A percentile compares a stretch with the other conserved stretches of the same genome.
These are phyloP conservation scores for Hartigia nigra DNA, from an alignment of 2,888 invertebrate genomes.

Conservation along the genomic window DNA sequence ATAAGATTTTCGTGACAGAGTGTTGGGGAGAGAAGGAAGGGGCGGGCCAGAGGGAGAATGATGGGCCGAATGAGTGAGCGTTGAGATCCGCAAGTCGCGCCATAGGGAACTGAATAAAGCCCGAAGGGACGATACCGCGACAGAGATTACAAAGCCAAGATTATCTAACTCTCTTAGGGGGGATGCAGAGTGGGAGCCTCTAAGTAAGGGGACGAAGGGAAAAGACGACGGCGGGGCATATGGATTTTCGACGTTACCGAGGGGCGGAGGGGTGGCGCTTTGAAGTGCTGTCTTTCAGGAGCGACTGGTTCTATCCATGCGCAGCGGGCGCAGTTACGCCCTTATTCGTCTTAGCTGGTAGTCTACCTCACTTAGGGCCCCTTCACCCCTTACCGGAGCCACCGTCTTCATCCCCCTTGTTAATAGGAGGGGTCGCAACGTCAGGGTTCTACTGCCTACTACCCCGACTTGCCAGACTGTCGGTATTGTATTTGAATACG, in stretches of 20 bases:
- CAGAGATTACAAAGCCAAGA: conserved; percentile 57
- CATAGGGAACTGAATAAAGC: neutral
- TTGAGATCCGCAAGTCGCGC: neutral
- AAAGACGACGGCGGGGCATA: conserved; percentile 29
- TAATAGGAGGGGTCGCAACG: conserved; percentile 58
- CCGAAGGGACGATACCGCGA: conserved; percentile 10
- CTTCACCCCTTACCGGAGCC: neutral
- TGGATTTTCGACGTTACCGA: conserved; percentile 40
- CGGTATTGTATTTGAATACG: conserved; percentile 62
- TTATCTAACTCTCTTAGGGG: conserved; percentile 52
- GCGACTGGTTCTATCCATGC: conserved; percentile 54
- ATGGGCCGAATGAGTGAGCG: neutral
- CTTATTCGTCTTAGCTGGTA: neutral
- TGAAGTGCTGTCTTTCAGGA: conserved; percentile 55
- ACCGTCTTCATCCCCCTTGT: conserved; percentile 38
- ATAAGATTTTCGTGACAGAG: neutral
- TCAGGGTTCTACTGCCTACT: conserved; percentile 20
- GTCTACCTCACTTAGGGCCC: neutral
- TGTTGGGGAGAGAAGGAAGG: no score
- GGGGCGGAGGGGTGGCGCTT: conserved; percentile 35
- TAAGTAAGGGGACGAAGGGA: conserved; percentile 8
- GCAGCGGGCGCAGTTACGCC: conserved; percentile 35
- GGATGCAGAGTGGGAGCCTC: conserved; percentile 32
- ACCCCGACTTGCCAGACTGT: conserved; percentile 52
- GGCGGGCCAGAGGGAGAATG: conserved; percentile 3